A percentile compares a stretch with the other conserved stretches of the same genome.
Evolutionary conservation across 2,113 vertebrate species (phyloP).

Genomic region (Pipa parva): DNA sequence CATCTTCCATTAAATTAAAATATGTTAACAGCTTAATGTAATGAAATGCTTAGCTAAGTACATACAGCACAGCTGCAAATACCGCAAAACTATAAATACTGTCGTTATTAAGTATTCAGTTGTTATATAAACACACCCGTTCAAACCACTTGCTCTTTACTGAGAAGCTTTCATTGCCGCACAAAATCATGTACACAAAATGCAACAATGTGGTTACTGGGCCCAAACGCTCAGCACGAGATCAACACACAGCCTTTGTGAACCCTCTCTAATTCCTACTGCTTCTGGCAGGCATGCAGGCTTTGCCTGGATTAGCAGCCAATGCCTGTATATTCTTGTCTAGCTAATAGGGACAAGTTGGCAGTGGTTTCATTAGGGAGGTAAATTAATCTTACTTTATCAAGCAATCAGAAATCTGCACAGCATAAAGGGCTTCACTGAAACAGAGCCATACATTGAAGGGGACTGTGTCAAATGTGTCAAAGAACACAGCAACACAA

Average conservation of each 20-base stretch:
- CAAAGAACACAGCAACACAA: not conserved
- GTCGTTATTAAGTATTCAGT: not conserved
- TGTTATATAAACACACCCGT: not conserved
- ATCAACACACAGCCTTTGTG: not conserved
- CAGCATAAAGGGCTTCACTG: not conserved
- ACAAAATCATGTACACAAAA: conserved; percentile 4
- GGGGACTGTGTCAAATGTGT: not conserved
- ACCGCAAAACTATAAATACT: conserved; percentile 4
- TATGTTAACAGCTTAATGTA: not conserved
- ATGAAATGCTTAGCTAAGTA: not conserved
- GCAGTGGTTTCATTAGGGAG: not conserved
- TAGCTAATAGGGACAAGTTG: not conserved
- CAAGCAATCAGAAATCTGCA: not conserved
- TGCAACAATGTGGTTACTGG: too few species aligned
- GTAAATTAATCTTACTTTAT: not conserved
- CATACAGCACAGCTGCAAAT: not conserved
- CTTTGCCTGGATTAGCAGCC: conserved; percentile 19
- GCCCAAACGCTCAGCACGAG: not conserved
- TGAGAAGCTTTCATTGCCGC: not conserved
- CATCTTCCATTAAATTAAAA: too few species aligned
- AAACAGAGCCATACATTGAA: not conserved
- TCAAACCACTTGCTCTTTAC: conserved; percentile 6
- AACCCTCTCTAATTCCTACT: not conserved
- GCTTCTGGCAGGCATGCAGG: not conserved
- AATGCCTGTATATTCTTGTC: not conserved